Conservation (phyloP, 1,140 invertebrate species). For the Euglossa dilemma region DNA sequence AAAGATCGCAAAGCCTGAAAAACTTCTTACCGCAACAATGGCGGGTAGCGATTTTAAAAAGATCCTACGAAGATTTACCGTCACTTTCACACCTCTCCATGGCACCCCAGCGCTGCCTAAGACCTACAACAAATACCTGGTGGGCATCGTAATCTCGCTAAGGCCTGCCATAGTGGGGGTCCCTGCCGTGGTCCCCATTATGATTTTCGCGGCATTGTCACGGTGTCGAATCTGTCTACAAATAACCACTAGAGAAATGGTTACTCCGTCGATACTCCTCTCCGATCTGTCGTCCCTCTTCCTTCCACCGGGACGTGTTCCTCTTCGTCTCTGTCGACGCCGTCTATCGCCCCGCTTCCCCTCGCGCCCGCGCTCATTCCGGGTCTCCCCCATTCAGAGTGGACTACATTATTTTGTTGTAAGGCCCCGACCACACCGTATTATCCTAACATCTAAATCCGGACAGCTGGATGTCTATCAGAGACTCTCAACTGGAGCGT, state of each 20-base stretch:
- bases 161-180: conserved; percentile 70
- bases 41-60: conserved; percentile 77
- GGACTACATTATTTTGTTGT: conserved; percentile 82
- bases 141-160: conserved; percentile 77
- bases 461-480: conserved; percentile 78
- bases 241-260: conserved; percentile 81
- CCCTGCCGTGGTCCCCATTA: conserved; percentile 74
- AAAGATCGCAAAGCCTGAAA: conserved; percentile 65
- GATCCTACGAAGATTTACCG: conserved; percentile 77
- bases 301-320: not conserved
- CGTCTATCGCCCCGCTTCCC: conserved; percentile 28
- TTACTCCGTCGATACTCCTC: conserved; percentile 68
- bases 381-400: conserved; percentile 76
- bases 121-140: conserved; percentile 79
- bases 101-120: conserved; percentile 70
- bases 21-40: conserved; percentile 82
- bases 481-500: conserved; percentile 73
- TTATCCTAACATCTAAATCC: conserved; percentile 84
- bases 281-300: not conserved
- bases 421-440: conserved; percentile 78
- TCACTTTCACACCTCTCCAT: conserved; percentile 79
- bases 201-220: conserved; percentile 79
- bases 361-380: conserved; percentile 60
- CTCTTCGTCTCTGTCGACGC: conserved; percentile 44
- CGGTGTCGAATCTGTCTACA: conserved; percentile 82